These are phyloP conservation scores for Oncorhynchus mykiss DNA, from an alignment of 2,113 vertebrate species.

Conservation along the genomic window DNA sequence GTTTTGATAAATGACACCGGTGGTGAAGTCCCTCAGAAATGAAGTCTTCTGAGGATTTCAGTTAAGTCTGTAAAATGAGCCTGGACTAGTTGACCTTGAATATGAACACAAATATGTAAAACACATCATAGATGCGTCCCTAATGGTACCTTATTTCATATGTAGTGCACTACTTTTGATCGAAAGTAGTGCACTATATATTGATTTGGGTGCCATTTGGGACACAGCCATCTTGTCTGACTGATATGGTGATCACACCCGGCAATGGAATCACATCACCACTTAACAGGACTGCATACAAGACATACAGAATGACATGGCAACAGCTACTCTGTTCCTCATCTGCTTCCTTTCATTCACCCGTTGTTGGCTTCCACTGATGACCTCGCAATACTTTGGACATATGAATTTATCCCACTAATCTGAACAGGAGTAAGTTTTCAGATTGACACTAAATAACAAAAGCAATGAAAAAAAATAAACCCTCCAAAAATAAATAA, in stretches of 20 bases:
- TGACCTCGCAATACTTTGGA: conserved; percentile 32
- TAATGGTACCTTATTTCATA: too few species aligned
- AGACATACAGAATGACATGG: conserved; percentile 22
- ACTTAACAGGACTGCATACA: neutral
- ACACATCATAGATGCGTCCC: neutral
- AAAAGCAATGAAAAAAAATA: conserved; percentile 18
- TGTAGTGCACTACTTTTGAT: conserved; percentile 11
- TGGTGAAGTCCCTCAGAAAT: neutral
- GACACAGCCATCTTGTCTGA: neutral
- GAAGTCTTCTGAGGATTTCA: neutral
- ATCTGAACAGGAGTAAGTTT: conserved; percentile 17
- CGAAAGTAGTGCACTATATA: conserved; percentile 16
- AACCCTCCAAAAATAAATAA: conserved; percentile 7
- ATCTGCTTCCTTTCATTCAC: conserved; percentile 32
- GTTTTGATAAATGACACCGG: neutral
- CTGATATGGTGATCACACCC: neutral
- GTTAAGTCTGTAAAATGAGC: conserved; percentile 2
- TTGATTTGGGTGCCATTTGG: neutral
- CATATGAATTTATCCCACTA: conserved; percentile 27
- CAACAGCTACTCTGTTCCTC: neutral
- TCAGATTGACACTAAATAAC: conserved; percentile 22
- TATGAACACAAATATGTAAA: conserved; percentile 23
- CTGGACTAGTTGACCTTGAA: conserved; percentile 21
- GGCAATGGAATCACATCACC: neutral
- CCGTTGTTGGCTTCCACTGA: conserved; percentile 29